Evolutionary conservation across 2,113 vertebrate species (phyloP), one percentile per base, ranked within the genome.

Genomic region (Microcebus murinus): DNA sequence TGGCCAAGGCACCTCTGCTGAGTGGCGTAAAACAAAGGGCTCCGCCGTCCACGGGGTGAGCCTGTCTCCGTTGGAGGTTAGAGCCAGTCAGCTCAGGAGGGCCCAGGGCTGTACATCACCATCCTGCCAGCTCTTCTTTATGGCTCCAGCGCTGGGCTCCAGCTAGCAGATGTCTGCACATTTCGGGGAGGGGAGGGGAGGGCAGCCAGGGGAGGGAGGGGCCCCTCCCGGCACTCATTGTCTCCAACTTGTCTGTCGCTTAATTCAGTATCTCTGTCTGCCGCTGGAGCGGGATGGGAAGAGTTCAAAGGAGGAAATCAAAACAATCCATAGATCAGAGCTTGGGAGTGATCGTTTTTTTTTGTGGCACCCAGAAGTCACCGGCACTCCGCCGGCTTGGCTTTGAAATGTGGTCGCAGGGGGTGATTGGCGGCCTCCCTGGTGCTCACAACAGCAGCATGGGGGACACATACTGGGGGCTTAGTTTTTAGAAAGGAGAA

Each of bases 251-350:
- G 98, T 99, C 98, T 99, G 98, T 98, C 81, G 87, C 98, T 98
- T 98, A 97, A 97, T 98, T 95, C 97, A 97, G 98, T 55, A 97
- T 98, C 98, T 98, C 98, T 98, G 87, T 98, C 98, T 98, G 97
- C 97, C 55, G 97, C 98, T 98, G 98, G 97, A 98, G 98, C 59
- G 74, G 96, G 98, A 98, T 97, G 97, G 97, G 98, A 97, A 98
- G 98, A 98, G 98, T 99, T 99, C 98, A 99, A 99, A 99, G 98
- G 97, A 98, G 98, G 98, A 97, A 98, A 98, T 98, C 98, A 98
- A 99, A 99, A 99, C 98, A 98, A 98, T 98, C 96, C 97, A 94
- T 73, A 95, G 95, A 97, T 97, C 96, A 98, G 97, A 97, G 96
- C 94, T 92, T 3, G 57, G 90, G 97, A 97, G 90, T 34, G 93